Conservation (phyloP, 2,113 vertebrate species). For the Rhabdomys dilectus region DNA sequence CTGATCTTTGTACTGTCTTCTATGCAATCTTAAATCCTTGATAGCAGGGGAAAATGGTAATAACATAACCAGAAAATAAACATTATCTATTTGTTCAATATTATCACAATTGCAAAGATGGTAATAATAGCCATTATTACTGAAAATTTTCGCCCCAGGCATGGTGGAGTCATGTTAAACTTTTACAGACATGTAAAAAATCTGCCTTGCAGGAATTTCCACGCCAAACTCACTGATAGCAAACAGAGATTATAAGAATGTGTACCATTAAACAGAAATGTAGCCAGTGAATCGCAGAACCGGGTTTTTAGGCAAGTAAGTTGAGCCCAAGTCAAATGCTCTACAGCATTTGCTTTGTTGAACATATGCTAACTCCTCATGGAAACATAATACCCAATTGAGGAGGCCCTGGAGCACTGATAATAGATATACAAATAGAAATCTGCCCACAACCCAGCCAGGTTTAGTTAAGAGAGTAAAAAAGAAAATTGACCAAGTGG, state of each 20-base stretch:
- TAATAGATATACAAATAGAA: not conserved
- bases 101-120: not conserved
- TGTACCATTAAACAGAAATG: not conserved
- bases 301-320: not conserved
- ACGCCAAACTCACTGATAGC: not conserved
- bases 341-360: not conserved
- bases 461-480: not conserved
- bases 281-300: not conserved
- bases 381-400: not conserved
- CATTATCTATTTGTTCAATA: not conserved
- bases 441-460: not conserved
- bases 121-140: not conserved
- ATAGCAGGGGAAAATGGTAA: not conserved
- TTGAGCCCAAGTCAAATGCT: not conserved
- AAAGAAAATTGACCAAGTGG: not conserved
- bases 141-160: not conserved
- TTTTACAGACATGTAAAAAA: not conserved
- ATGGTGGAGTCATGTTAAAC: not conserved
- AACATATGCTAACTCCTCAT: not conserved
- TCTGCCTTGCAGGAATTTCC: accelerated
- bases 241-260: not conserved
- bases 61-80: not conserved
- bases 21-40: not conserved
- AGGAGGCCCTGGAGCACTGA: not conserved
- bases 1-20: not conserved